phyloP scores from a whole-genome alignment of 2,888 invertebrate species.

The Atethmia centrago region DNA sequence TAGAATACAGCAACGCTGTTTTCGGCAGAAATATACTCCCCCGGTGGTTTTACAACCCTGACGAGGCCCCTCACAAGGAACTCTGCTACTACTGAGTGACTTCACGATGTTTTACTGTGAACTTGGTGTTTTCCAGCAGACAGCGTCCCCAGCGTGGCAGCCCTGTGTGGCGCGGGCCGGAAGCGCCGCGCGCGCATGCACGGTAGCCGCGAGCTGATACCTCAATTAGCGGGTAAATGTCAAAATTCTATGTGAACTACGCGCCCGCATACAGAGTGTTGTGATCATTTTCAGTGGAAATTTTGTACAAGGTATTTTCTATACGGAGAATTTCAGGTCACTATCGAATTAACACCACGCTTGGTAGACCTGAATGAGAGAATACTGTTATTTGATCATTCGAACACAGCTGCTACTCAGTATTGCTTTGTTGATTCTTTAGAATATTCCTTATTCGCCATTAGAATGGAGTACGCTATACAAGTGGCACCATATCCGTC shows the following conservation, averaged over 20 bases:
- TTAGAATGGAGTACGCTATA: not conserved
- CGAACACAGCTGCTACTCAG: not conserved
- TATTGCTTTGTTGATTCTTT: not conserved
- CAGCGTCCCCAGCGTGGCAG: slow-evolving; percentile 10
- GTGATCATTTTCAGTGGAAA: slow-evolving; percentile 18
- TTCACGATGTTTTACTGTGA: not conserved
- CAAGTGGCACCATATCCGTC: not conserved
- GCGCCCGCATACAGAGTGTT: slow-evolving; percentile 73
- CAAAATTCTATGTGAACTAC: slow-evolving; percentile 85
- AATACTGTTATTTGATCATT: not conserved
- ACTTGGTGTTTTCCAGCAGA: not conserved
- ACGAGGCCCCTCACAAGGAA: not conserved
- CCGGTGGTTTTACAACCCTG: no score
- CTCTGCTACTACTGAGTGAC: not conserved
- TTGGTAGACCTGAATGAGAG: not conserved
- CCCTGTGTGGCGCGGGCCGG: slow-evolving; percentile 67
- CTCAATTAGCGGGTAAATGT: slow-evolving; percentile 86
- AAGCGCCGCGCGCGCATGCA: slow-evolving; percentile 79
- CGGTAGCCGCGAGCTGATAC: slow-evolving; percentile 85
- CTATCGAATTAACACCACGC: slow-evolving; percentile 20
- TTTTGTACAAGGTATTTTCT: slow-evolving; percentile 23
- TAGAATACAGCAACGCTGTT: not conserved
- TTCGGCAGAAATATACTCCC: not conserved
- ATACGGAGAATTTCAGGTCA: slow-evolving; percentile 1
- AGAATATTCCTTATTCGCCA: not conserved